A percentile compares a stretch with the other conserved stretches of the same genome.
These are phyloP conservation scores for Abrostola tripartita DNA, from an alignment of 2,888 invertebrate genomes.

Conservation along the genomic window DNA sequence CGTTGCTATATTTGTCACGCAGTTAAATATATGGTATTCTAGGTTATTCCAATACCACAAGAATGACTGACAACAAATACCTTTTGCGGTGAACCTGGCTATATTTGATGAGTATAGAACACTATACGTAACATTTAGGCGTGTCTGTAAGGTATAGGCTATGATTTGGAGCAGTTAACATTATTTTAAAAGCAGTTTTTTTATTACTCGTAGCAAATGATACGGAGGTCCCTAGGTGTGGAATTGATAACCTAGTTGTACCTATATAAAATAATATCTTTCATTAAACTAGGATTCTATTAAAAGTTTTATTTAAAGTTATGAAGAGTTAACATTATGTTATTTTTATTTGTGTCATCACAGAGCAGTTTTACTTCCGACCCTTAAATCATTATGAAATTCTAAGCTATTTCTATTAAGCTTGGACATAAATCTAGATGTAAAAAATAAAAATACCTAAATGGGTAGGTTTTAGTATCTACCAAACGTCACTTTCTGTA, in stretches of 20 bases:
- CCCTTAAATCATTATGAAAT: not conserved
- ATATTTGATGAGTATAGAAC: too few species aligned
- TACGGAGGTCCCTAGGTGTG: too few species aligned
- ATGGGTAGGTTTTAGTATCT: constrained; percentile 37
- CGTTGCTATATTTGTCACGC: not conserved
- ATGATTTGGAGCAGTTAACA: not conserved
- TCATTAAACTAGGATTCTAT: too few species aligned
- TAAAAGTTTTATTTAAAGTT: too few species aligned
- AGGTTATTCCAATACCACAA: constrained; percentile 32
- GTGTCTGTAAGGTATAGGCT: not conserved
- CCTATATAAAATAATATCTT: too few species aligned
- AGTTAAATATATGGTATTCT: constrained; percentile 20
- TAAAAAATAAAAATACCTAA: constrained; percentile 32
- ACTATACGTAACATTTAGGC: too few species aligned
- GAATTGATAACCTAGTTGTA: too few species aligned
- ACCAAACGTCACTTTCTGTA: constrained; percentile 47
- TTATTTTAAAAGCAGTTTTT: too few species aligned
- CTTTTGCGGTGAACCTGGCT: constrained; percentile 31
- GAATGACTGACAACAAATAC: constrained; percentile 11
- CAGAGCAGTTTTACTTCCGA: too few species aligned
- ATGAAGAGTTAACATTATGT: too few species aligned
- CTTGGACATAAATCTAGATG: constrained; percentile 10
- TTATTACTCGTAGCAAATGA: too few species aligned
- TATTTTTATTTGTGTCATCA: too few species aligned
- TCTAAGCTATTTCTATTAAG: constrained; percentile 4